phyloP scores from a whole-genome alignment of 2,113 vertebrate genomes.

The Scolopax mira region DNA sequence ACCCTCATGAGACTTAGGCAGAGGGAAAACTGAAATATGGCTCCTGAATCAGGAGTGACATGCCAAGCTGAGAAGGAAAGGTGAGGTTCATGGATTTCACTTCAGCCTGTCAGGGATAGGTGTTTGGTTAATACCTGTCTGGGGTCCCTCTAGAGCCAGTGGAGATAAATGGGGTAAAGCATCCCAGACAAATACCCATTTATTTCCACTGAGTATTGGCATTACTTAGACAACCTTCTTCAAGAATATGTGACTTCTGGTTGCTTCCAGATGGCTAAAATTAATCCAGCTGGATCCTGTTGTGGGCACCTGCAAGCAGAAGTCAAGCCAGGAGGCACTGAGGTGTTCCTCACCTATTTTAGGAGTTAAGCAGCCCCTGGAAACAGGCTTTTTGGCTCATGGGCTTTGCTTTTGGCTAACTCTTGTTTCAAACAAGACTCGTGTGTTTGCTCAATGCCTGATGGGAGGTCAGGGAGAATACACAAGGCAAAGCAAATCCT shows the following conservation, averaged over 20 bases:
- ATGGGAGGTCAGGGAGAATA: background rate
- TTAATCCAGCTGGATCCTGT: background rate
- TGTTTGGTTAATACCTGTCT: background rate
- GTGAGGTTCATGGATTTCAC: background rate
- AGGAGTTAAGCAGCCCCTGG: background rate
- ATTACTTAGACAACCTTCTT: background rate
- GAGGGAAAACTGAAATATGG: background rate
- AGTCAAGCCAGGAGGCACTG: background rate
- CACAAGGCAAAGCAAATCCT: background rate
- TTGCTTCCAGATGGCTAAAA: background rate
- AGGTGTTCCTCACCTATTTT: background rate
- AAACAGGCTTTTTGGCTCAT: background rate
- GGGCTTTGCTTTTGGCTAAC: background rate
- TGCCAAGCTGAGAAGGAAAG: background rate
- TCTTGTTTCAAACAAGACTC: background rate
- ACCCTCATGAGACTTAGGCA: background rate
- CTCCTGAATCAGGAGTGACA: background rate
- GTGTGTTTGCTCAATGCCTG: background rate
- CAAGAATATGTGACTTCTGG: background rate
- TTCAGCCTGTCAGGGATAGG: background rate
- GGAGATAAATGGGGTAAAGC: background rate
- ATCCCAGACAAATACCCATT: background rate
- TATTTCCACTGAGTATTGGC: background rate
- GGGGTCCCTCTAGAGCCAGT: rapidly evolving
- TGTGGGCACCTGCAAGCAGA: background rate